These are phyloP conservation scores for Germaria angustata DNA, from an alignment of 2,888 invertebrate genomes.

Conservation along the genomic window DNA sequence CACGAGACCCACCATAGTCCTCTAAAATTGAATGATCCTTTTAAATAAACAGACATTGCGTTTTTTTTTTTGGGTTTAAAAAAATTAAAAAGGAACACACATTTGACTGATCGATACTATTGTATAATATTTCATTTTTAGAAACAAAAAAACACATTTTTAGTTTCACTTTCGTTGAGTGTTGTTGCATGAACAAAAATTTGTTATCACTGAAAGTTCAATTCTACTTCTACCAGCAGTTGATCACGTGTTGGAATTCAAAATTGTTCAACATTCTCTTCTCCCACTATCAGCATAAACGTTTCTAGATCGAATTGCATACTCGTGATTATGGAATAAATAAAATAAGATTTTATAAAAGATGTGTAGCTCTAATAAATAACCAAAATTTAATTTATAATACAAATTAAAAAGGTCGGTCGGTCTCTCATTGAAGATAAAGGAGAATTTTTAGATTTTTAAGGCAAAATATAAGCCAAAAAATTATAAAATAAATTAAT, in stretches of 20 bases:
- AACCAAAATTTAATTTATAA: not conserved
- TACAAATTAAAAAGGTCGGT: not conserved
- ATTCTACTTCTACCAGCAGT: not conserved
- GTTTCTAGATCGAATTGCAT: not conserved
- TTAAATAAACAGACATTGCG: too few relatives aligned
- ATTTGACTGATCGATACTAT: too few relatives aligned
- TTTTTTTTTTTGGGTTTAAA: too few relatives aligned
- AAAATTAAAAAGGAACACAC: too few relatives aligned
- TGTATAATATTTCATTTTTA: too few relatives aligned
- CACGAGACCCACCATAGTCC: too few relatives aligned
- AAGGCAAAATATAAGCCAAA: not conserved
- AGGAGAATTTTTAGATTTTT: not conserved
- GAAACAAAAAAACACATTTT: too few relatives aligned
- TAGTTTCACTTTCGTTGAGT: too few relatives aligned
- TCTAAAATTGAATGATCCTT: too few relatives aligned
- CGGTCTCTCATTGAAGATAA: slow-evolving; percentile 1
- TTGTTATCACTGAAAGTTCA: not conserved
- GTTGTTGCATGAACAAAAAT: not conserved
- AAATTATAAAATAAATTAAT: too few relatives aligned
- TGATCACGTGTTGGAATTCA: slow-evolving; percentile 13
- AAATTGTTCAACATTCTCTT: not conserved
- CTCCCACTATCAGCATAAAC: not conserved
- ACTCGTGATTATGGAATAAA: not conserved
- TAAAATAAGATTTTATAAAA: too few relatives aligned
- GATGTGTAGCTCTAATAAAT: not conserved